These are phyloP conservation scores for Thelohanellus kitauei DNA, from an alignment of 30 jellyfish, hydroid and myxozoan genomes.

Conservation along the genomic window DNA sequence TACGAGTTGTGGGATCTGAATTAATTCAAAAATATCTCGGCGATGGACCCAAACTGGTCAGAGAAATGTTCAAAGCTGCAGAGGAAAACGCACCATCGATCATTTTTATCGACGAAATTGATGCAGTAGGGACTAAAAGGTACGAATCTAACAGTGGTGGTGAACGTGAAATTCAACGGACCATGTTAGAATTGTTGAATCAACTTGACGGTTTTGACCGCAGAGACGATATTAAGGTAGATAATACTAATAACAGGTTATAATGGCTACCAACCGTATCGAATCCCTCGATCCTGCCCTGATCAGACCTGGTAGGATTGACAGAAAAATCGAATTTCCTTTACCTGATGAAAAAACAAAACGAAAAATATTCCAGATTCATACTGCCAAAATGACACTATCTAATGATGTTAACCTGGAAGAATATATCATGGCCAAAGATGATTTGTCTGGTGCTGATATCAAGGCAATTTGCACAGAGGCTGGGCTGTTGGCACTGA, in stretches of 20 bases:
- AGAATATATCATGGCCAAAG: constrained; percentile 50
- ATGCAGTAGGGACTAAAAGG: constrained; percentile 96
- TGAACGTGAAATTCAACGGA: constrained; percentile 91
- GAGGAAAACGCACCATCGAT: constrained; percentile 96
- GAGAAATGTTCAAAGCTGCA: constrained; percentile 78
- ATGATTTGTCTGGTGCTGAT: constrained; percentile 88
- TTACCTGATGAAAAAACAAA: constrained; percentile 76
- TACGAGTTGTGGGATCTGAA: constrained; percentile 93
- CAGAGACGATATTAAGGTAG: constrained; percentile 70
- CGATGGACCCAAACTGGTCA: constrained; percentile 85
- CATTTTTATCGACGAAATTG: constrained; percentile 76
- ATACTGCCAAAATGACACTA: constrained; percentile 61
- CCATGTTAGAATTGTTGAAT: constrained; percentile 75
- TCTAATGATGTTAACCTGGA: constrained; percentile 60
- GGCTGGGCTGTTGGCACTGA: constrained; percentile 70
- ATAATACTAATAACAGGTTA: constrained; percentile 15
- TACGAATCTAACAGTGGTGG: constrained; percentile 94
- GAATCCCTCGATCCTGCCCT: constrained; percentile 94
- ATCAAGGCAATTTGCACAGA: constrained; percentile 88
- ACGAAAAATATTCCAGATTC: constrained; percentile 50
- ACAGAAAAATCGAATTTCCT: constrained; percentile 72
- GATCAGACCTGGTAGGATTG: constrained; percentile 98
- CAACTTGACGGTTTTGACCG: constrained; percentile 88
- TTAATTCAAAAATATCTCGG: constrained; percentile 77
- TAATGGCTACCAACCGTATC: constrained; percentile 88